Evolutionary conservation across 1,140 invertebrate species (phyloP).

Genomic region (Lepidostoma basale): DNA sequence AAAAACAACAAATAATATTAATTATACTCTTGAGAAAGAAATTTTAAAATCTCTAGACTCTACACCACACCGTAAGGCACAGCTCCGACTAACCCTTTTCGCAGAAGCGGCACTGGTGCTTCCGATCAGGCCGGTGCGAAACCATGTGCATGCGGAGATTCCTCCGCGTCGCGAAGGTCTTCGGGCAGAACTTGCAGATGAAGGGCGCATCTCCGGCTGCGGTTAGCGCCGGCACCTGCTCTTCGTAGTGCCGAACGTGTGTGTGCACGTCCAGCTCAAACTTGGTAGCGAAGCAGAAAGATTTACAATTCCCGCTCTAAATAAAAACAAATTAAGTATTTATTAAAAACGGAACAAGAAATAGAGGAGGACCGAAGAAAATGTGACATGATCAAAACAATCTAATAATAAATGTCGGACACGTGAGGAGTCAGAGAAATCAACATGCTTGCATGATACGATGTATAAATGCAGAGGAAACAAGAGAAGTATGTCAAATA

Average conservation of each 20-base stretch:
- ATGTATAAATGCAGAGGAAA: too few relatives aligned
- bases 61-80: not conserved
- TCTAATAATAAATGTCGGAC: too few relatives aligned
- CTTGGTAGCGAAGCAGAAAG: slow-evolving; percentile 29
- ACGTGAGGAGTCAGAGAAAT: too few relatives aligned
- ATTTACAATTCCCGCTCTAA: slow-evolving; percentile 25
- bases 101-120: slow-evolving; percentile 31
- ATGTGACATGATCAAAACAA: too few relatives aligned
- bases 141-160: slow-evolving; percentile 34
- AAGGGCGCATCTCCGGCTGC: not conserved
- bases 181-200: slow-evolving; percentile 33
- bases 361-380: too few relatives aligned
- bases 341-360: not conserved
- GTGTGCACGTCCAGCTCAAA: slow-evolving; percentile 29
- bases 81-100: slow-evolving; percentile 18
- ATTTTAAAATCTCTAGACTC: not conserved
- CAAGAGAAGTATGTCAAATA: too few relatives aligned
- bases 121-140: slow-evolving; percentile 23
- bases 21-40: too few relatives aligned
- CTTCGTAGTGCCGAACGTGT: slow-evolving; percentile 31
- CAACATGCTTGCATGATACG: too few relatives aligned
- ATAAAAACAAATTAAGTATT: slow-evolving; percentile 1
- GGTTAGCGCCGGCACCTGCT: not conserved
- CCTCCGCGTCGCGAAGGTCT: slow-evolving; percentile 17
- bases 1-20: too few relatives aligned